Evolutionary conservation across 2,888 invertebrate species (phyloP), one percentile per base, ranked within the genome.

Genomic region (Ceramica pisi): DNA sequence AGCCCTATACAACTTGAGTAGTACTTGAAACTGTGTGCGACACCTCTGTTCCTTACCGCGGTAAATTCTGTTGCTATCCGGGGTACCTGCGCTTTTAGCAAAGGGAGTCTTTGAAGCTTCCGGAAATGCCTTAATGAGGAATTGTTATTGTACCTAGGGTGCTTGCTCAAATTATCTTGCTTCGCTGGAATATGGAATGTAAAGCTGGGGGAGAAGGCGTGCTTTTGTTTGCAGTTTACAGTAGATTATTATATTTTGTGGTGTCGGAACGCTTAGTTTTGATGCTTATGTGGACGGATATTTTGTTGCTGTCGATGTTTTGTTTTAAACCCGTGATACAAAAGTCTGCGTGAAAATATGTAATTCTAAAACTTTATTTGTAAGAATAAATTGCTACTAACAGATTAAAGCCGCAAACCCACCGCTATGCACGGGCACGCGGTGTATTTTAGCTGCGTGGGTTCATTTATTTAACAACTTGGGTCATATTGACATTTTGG

Each of bases 101-200:
- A 56, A 70, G 55, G 53, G 65, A 70, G 73, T 77, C 78, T 85
- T 85, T 85, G 85, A 80, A 66, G 72, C 68, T 51, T 63, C 55
- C 57, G 80, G 78, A 82, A 83, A 83, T 85, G 76, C 73, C 57
- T 80, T 85, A 85, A 85, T 83, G 85, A 85, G 85, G 76, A 78
- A 85, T 85, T 85, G 85, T 85, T 83, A 81, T 77, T 75, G 73
- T 67, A 81, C 41, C 77, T 60, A 61, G 71, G 73, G 71, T 69
- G 71, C 67, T 41, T 61, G 55, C 73, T 73, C 63, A 80, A 82
- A 75, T 82, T 80, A 82, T 83, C 71, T 60, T 7, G n/a, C 48
- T 61, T 10, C n/a, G 50, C 46, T 65, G n/a, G 48, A 63, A 55
- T 55, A 63, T 69, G 31, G 12, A 63, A 70, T 65, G 53, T 75